Evolutionary conservation across 2,888 invertebrate genomes (phyloP).

Genomic region (Platycheirus rosarum): DNA sequence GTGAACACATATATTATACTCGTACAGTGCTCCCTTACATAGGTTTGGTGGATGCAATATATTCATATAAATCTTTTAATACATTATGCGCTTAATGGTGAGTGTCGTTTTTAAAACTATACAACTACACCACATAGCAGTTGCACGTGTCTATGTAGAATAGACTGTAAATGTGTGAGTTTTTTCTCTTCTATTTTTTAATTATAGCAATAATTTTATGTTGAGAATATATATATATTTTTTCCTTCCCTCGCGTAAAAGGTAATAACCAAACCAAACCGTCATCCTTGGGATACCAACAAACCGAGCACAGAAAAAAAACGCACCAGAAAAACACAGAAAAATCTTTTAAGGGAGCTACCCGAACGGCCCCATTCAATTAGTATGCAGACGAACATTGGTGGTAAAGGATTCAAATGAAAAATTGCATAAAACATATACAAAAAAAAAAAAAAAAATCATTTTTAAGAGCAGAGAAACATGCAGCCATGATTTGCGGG

Average conservation of each 20-base stretch:
- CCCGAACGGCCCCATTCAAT: constrained; percentile 67
- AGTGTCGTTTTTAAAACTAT: constrained; percentile 67
- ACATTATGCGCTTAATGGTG: constrained; percentile 54
- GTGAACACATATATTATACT: constrained; percentile 41
- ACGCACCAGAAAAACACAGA: constrained; percentile 25
- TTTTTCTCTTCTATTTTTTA: constrained; percentile 54
- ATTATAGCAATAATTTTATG: constrained; percentile 73
- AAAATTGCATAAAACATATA: constrained; percentile 67
- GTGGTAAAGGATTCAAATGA: constrained; percentile 72
- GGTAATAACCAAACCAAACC: constrained; percentile 68
- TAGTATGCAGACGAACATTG: constrained; percentile 69
- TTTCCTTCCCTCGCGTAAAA: constrained; percentile 61
- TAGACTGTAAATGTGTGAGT: constrained; percentile 27
- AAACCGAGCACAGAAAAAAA: constrained; percentile 9
- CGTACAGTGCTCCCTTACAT: constrained; percentile 52
- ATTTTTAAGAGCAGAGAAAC: constrained; percentile 20
- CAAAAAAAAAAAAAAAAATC: constrained; percentile 1
- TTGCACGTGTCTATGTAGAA: constrained; percentile 7
- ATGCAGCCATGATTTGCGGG: constrained; percentile 68
- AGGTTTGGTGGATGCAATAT: constrained; percentile 23
- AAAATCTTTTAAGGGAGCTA: constrained; percentile 63
- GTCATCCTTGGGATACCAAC: constrained; percentile 53
- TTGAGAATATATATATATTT: constrained; percentile 51
- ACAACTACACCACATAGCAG: constrained; percentile 39
- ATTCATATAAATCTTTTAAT: constrained; percentile 71